phyloP scores from a whole-genome alignment of 2,113 vertebrate species.

The Aleadryas rufinucha region DNA sequence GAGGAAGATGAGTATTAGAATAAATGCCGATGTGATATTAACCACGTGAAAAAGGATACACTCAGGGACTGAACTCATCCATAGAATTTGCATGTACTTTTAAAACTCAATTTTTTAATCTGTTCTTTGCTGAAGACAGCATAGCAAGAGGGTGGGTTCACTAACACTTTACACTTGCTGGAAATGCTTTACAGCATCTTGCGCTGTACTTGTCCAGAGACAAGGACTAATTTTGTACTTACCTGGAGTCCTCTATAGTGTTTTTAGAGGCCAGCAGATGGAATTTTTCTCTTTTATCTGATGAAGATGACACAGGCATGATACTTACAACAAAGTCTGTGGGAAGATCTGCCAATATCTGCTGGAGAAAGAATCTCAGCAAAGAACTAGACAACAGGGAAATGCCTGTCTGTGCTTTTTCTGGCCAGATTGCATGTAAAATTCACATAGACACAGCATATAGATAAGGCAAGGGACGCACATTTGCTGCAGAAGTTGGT shows the following conservation, averaged over 20 bases:
- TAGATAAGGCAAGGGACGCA: neutral
- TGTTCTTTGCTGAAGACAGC: neutral
- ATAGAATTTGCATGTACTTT: neutral
- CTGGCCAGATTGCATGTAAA: neutral
- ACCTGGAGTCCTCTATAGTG: neutral
- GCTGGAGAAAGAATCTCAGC: neutral
- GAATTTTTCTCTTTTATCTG: neutral
- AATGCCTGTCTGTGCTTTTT: neutral
- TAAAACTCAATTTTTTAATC: neutral
- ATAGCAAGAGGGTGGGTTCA: neutral
- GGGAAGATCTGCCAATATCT: neutral
- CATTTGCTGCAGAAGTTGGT: neutral
- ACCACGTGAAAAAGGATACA: neutral
- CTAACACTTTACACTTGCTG: neutral
- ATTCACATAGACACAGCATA: neutral
- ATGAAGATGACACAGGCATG: neutral
- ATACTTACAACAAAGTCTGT: neutral
- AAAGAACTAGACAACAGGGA: neutral
- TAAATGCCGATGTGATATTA: neutral
- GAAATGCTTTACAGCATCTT: neutral
- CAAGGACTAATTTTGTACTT: neutral
- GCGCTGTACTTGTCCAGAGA: neutral
- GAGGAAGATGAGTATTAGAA: neutral
- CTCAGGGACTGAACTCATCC: neutral
- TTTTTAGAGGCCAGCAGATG: neutral